Percentiles rank a stretch among this genome's conserved stretches.
Conservation (phyloP, 2,113 vertebrate genomes). For the Monopterus albus region DNA sequence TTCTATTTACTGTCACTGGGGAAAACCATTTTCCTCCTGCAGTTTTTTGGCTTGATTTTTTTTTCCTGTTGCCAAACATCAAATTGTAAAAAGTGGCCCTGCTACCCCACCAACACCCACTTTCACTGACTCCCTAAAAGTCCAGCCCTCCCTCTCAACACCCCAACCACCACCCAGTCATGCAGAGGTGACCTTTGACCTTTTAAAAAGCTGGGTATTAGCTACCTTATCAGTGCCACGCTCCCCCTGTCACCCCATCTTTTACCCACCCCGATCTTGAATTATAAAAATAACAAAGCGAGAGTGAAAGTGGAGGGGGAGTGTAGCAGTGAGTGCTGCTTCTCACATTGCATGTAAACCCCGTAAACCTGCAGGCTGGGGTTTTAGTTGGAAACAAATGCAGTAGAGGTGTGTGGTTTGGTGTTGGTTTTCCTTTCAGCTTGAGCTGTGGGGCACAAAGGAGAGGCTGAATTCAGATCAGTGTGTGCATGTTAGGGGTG, state of each 20-base stretch:
- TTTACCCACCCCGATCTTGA: slow-evolving; percentile 36
- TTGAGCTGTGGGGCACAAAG: background rate
- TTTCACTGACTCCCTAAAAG: too few relatives aligned
- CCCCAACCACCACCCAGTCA: slow-evolving; percentile 22
- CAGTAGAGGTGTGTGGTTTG: background rate
- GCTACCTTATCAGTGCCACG: slow-evolving; percentile 79
- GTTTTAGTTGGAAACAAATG: slow-evolving; percentile 64
- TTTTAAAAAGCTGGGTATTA: slow-evolving; percentile 69
- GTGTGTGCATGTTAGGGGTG: slow-evolving; percentile 18
- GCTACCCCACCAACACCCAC: too few relatives aligned
- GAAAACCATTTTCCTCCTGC: slow-evolving; percentile 8
- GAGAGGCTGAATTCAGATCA: slow-evolving; percentile 16
- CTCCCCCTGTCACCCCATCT: slow-evolving; percentile 71
- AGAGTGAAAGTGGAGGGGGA: slow-evolving; percentile 10
- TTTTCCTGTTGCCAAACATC: too few relatives aligned
- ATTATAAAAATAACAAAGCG: slow-evolving; percentile 75
- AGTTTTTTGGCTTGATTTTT: background rate
- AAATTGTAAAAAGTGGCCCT: background rate
- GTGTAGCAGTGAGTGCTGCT: slow-evolving; percentile 30
- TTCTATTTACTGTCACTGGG: slow-evolving; percentile 37
- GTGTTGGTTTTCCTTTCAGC: slow-evolving; percentile 23
- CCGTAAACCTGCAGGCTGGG: slow-evolving; percentile 29
- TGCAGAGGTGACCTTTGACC: slow-evolving; percentile 66
- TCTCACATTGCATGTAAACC: slow-evolving; percentile 65
- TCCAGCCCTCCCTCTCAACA: background rate